Conservation (phyloP, 2,888 invertebrate genomes). For the Lasioglossum lativentre region DNA sequence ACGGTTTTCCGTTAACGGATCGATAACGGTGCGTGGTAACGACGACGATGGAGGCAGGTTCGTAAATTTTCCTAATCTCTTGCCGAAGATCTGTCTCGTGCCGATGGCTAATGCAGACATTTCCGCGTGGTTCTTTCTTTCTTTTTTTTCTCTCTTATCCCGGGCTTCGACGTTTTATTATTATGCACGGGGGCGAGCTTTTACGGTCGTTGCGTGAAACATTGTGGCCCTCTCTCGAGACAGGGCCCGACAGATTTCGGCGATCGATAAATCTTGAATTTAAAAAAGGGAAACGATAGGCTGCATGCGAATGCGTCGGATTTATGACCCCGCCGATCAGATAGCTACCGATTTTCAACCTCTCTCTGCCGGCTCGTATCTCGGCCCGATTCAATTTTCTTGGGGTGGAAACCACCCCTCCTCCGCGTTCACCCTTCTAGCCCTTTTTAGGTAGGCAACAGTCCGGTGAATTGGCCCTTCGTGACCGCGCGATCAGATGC, state of each 20-base stretch:
- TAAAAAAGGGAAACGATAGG: conserved; percentile 32
- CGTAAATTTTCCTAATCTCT: conserved; percentile 58
- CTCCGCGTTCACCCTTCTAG: background rate
- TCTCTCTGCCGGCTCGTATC: background rate
- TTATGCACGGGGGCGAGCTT: conserved; percentile 7
- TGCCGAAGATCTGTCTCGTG: conserved; percentile 52
- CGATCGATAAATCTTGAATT: conserved; percentile 57
- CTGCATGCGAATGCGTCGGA: conserved; percentile 32
- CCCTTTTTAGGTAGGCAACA: background rate
- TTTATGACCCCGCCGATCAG: conserved; percentile 39
- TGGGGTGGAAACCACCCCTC: background rate
- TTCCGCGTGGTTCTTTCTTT: background rate
- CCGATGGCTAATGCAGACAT: conserved; percentile 50
- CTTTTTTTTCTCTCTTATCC: background rate
- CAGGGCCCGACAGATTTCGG: conserved; percentile 39
- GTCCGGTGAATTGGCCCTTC: background rate
- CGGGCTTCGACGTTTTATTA: background rate
- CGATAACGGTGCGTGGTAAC: conserved; percentile 24
- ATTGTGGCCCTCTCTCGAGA: background rate
- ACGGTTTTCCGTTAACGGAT: conserved; percentile 40
- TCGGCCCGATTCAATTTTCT: conserved; percentile 7
- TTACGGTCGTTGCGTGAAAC: conserved; percentile 46
- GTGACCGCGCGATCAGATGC: background rate
- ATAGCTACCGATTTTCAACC: conserved; percentile 22
- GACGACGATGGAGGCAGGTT: conserved; percentile 32